Base-by-base conservation (phyloP, 2,113 vertebrate genomes). In the Ameiurus melas region DNA sequence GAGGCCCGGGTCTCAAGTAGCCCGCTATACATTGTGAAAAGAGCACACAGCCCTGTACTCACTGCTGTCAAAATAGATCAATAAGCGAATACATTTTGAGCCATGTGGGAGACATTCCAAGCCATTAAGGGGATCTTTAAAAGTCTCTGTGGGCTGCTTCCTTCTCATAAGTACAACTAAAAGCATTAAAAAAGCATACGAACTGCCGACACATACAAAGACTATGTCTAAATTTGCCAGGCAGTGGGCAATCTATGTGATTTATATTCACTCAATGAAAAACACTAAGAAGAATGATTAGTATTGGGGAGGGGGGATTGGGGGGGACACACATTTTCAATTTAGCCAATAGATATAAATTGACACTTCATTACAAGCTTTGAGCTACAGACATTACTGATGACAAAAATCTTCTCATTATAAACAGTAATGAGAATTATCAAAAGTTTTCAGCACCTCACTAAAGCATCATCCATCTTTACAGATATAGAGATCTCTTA, bases 21-120 rank as follows among this genome's bases (percentile, higher is more conserved):
- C 79, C 70, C 75, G 86, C 58, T 66, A 75, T 79, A 90, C 71
- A 51, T 83, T 83, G 75, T 77, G 75, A 89, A 86, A 90, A 86
- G 60, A 84, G 71, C 68, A 83, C 68, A 71, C 75, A 73, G 81
- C 75, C 80, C 43, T 84, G 60, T 66, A 85, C 64, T 80, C 60
- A 66, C 36, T 62, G 36, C 84, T 84, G 86, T 89, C 83, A 91
- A 91, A 91, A 88, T 78, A 91, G 90, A 86, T 88, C 73, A 82
- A 87, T 87, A 78, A 81, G 58, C 68, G 60, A 88, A 91, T 70
- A 90, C 85, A 88, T 90, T 86, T 78, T 58, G 5, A 73, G 84
- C 75, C 85, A 57, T 85, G 58, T 84, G 71, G 90, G 88, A 87
- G 75, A 85, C 88, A 87, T 88, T 89, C 75, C 84, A 89, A 53